These are phyloP conservation scores for Drosophila birchii DNA, from an alignment of 2,888 invertebrate genomes.

Conservation along the genomic window DNA sequence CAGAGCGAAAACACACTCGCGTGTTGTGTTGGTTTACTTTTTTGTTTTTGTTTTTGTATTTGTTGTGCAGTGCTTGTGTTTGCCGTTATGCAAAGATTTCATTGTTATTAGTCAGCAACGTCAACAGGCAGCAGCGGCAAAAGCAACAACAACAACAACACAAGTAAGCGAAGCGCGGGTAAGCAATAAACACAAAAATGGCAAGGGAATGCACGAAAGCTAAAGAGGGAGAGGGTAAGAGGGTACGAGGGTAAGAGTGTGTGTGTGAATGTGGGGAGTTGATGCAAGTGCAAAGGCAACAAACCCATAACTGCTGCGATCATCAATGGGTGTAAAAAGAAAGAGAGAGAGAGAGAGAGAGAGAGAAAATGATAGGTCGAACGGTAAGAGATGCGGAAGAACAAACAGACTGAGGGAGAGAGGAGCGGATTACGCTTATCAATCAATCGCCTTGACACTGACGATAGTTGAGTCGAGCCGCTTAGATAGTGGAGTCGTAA, in stretches of 20 bases:
- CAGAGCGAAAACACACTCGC: constrained; percentile 41
- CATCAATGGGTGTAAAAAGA: constrained; percentile 7
- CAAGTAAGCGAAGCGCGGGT: constrained; percentile 41
- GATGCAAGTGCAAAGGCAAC: constrained; percentile 25
- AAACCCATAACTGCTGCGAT: constrained; percentile 18
- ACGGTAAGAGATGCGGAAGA: neutral
- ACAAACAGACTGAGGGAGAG: neutral
- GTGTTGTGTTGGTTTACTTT: constrained; percentile 16
- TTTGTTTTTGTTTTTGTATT: constrained; percentile 12
- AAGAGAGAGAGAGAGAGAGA: neutral
- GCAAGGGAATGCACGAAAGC: constrained; percentile 13
- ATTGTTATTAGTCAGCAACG: constrained; percentile 71
- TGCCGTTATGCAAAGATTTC: constrained; percentile 69
- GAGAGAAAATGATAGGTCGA: neutral
- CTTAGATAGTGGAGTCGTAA: constrained; percentile 21
- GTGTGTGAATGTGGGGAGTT: neutral
- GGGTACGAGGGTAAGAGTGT: neutral
- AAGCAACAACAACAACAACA: constrained; percentile 4
- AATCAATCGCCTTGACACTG: constrained; percentile 37
- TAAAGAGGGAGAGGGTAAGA: neutral
- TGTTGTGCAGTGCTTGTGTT: constrained; percentile 37
- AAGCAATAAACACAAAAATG: constrained; percentile 52
- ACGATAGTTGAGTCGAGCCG: constrained; percentile 20
- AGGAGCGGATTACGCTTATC: constrained; percentile 24
- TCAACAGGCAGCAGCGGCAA: constrained; percentile 33